Evolutionary conservation across 1,140 invertebrate species (phyloP).

Genomic region (Bombus consobrinus): DNA sequence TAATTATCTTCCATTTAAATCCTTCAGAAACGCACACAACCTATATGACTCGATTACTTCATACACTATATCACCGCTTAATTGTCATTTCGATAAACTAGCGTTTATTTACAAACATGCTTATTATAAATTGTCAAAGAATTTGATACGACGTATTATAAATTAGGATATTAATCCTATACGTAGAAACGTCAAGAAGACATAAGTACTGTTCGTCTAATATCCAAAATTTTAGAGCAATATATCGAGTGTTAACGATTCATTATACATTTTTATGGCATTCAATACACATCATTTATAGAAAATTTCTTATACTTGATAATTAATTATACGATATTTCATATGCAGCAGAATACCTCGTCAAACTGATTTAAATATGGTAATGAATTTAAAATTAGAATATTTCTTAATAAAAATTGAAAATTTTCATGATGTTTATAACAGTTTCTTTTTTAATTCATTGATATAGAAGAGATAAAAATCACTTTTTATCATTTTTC

Average conservation of each 20-base stretch:
- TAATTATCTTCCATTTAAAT: conserved; percentile 62
- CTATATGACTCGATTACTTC: not conserved
- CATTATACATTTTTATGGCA: too few relatives aligned
- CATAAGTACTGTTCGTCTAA: too few relatives aligned
- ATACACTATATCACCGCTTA: not conserved
- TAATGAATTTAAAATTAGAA: too few relatives aligned
- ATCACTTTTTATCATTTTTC: conserved; percentile 3
- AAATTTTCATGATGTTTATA: not conserved
- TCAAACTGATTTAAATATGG: too few relatives aligned
- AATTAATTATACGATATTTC: too few relatives aligned
- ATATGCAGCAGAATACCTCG: too few relatives aligned
- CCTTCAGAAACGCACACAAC: conserved; percentile 31
- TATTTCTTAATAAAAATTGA: too few relatives aligned
- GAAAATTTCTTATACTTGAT: too few relatives aligned
- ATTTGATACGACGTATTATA: not conserved
- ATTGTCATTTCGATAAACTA: not conserved
- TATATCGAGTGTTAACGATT: not conserved
- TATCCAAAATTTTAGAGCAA: not conserved
- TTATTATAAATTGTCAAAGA: not conserved
- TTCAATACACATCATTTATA: too few relatives aligned
- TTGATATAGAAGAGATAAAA: not conserved
- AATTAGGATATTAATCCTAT: not conserved
- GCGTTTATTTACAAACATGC: not conserved
- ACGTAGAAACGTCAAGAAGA: not conserved
- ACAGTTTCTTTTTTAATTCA: not conserved